Evolutionary conservation across 2,888 invertebrate species (phyloP), one percentile per base, ranked within the genome.

Genomic region (Chouioia cunea): DNA sequence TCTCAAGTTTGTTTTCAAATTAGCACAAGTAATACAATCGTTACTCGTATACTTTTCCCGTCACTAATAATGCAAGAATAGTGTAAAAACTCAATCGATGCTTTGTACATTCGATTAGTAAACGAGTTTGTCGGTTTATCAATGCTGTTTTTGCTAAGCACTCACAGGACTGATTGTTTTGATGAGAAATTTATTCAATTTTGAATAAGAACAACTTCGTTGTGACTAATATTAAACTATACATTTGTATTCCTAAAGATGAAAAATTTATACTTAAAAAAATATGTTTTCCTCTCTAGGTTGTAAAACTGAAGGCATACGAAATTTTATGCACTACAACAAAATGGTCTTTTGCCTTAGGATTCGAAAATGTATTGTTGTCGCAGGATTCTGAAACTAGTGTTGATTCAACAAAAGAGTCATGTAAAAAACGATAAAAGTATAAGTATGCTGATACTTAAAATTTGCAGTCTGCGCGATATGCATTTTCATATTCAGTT

Each of bases 11-110:
- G 46, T 66, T 63, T 67, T 71, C 62, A 63, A 52, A 58, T 58
- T 66, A 53, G 59, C 63, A 66, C 53, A 59, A 63, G 48, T 63
- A 71, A 71, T 6, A 6, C 6, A 36, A 36, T 71, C 47, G 63
- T 63, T 66, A 71, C 47, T 66, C 63, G n/a, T n/a, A 63, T 70
- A 59, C 70, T 66, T 54, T 20, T n/a, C 53, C 60, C 65, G 62
- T 57, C 62, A 53, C 50, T 66, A 43, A 71, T 66, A 67, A 71
- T 66, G 66, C 71, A 63, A 71, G 67, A 67, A 67, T 63, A 67
- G 71, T 22, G 62, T 66, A 53, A 71, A 71, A 71, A 65, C n/a
- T 46, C 23, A 27, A 58, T 54, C 44, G 20, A 56, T 65, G 43
- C 65, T 71, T 71, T 71, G 44, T 67, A 63, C 70, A 71, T 56